Evolutionary conservation across 2,113 vertebrate genomes (phyloP).

Genomic region (Sardina pilchardus): DNA sequence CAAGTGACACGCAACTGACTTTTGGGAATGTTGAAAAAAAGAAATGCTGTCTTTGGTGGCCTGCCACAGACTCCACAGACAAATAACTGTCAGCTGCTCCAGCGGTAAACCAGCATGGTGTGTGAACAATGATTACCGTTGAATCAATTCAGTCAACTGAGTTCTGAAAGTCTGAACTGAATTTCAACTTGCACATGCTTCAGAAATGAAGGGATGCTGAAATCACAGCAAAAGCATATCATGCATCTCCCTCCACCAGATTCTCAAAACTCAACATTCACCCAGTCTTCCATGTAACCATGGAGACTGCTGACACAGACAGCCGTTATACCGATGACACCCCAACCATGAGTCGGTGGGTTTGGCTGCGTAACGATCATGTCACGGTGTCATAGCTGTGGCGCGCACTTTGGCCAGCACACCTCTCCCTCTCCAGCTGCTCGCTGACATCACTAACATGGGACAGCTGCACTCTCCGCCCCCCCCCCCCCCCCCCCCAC

Average conservation of each 20-base stretch:
- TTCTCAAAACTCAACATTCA: neutral
- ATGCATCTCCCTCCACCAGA: neutral
- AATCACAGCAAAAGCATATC: neutral
- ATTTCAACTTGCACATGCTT: neutral
- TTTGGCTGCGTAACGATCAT: conserved; percentile 31
- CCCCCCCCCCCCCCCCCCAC: conserved; percentile 48
- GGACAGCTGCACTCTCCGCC: conserved; percentile 53
- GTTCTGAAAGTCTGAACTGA: neutral
- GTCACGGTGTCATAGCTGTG: conserved; percentile 48
- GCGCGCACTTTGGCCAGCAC: conserved; percentile 18
- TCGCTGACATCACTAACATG: conserved; percentile 64
- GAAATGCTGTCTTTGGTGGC: too few species aligned
- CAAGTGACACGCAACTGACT: too few species aligned
- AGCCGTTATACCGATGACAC: neutral
- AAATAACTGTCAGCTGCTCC: too few species aligned
- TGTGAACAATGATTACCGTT: too few species aligned
- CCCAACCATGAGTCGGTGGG: conserved; percentile 7
- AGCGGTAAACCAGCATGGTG: too few species aligned
- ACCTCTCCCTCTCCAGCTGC: conserved; percentile 58
- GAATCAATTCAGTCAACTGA: neutral
- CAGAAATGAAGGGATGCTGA: neutral
- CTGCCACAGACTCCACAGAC: too few species aligned
- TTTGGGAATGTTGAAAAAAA: too few species aligned
- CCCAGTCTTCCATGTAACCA: conserved; percentile 27
- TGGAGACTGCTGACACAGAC: conserved; percentile 23